Evolutionary conservation across 2,888 invertebrate genomes (phyloP), one percentile per base, ranked within the genome.

Genomic region (Drosophila multiciliata): DNA sequence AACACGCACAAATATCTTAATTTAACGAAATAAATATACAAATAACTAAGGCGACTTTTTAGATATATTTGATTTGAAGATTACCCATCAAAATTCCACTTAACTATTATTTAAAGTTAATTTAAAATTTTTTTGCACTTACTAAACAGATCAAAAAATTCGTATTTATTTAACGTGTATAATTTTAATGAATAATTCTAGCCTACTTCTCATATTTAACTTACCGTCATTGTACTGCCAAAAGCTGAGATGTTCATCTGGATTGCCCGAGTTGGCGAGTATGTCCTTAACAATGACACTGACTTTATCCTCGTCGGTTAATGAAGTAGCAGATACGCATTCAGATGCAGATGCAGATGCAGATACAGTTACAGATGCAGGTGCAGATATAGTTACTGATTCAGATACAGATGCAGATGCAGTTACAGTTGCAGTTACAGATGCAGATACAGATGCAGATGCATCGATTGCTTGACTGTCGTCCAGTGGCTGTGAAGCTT

Each of bases 221-320:
- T 87, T 63, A 87, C 87, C 89, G 23, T 83, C 82, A 40, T 78
- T 89, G 26, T 36, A 69, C 42, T 89, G 88, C 86, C 75, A 85
- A 45, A 89, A 87, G 57, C 80, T 82, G 6, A 89, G 74, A 33
- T 83, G 75, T 5, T 87, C 87, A 5, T 85, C 89, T 15, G 89
- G 57, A 64, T 78, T 78, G 59, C 78, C 75, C 2, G 86, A 74
- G 38, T 82, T 67, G 29, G 88, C 88, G 23, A 87, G 57, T 42
- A 89, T 85, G 12, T 83, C 80, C 70, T 87, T 87, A 7, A 89
- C 89, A 69, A 87, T 85, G 29, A 76, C 80, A 49, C 88, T 88
- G 36, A 87, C 86, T 36, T 89, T 85, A 53, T 87, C 82, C 60
- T 89, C 88, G 36, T 82, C 81, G 1, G 75, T 82, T 7, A 74